Percentiles rank a stretch among this genome's conserved stretches.
Conservation (phyloP, 2,888 invertebrate genomes). For the Troglohyphantes excavatus region DNA sequence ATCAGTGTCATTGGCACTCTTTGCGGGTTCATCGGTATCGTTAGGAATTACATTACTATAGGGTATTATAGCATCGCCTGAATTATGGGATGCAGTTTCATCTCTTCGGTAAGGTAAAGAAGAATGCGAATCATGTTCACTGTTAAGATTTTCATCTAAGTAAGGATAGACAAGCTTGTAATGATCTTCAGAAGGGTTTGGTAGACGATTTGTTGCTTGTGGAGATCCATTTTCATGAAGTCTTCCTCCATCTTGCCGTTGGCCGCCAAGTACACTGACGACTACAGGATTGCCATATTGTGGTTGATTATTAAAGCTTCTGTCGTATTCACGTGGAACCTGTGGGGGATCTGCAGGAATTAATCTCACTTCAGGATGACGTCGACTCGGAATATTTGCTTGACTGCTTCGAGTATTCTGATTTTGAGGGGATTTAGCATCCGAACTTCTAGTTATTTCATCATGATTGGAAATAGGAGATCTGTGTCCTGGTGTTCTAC, state of each 20-base stretch:
- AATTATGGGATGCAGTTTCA: background rate
- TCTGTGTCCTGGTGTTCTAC: constrained; percentile 17
- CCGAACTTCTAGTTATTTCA: constrained; percentile 15
- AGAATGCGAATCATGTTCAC: background rate
- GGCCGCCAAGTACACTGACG: background rate
- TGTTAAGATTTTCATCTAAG: background rate
- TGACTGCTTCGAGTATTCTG: constrained; percentile 10
- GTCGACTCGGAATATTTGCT: constrained; percentile 8
- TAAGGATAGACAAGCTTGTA: constrained; percentile 31
- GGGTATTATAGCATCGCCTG: constrained; percentile 16
- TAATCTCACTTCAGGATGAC: constrained; percentile 34
- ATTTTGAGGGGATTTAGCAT: constrained; percentile 18
- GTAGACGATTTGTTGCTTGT: constrained; percentile 37
- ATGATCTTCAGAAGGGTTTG: constrained; percentile 32
- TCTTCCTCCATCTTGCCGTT: background rate
- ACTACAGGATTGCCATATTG: background rate
- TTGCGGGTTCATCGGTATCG: background rate
- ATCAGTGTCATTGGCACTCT: constrained; percentile 15
- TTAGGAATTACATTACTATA: background rate
- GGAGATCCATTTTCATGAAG: constrained; percentile 18
- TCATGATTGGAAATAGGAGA: constrained; percentile 7
- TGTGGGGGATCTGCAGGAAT: constrained; percentile 14
- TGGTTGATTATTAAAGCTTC: constrained; percentile 1
- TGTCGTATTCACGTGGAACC: constrained; percentile 24
- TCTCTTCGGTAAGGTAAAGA: background rate